These are phyloP conservation scores for Notiomystis cincta DNA, from an alignment of 2,113 vertebrate genomes.

Conservation along the genomic window DNA sequence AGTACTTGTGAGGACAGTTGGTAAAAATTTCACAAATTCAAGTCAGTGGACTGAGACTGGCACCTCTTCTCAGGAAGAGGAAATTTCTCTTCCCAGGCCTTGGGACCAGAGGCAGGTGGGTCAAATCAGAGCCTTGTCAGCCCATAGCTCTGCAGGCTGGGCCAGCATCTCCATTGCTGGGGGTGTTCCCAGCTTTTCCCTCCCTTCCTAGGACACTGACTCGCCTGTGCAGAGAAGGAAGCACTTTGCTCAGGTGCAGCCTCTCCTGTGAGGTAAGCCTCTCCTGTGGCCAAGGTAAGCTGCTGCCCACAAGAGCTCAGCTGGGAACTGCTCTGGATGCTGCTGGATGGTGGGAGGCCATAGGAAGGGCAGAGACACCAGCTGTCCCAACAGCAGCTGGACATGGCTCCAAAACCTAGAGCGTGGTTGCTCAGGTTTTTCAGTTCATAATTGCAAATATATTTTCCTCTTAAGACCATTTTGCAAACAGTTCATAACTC, in stretches of 20 bases:
- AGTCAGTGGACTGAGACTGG: not conserved
- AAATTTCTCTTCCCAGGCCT: not conserved
- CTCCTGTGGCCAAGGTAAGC: not conserved
- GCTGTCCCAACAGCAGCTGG: not conserved
- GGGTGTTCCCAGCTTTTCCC: not conserved
- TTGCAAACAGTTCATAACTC: not conserved
- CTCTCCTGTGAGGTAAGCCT: not conserved
- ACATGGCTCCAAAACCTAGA: not conserved
- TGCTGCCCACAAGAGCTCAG: not conserved
- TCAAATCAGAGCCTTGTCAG: not conserved
- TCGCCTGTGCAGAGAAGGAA: not conserved
- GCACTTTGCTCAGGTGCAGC: not conserved
- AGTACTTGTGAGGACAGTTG: not conserved
- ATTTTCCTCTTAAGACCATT: conserved; percentile 8
- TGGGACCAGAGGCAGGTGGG: not conserved
- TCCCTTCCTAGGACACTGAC: not conserved
- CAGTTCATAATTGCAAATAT: not conserved
- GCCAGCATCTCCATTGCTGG: not conserved
- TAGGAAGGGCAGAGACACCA: not conserved
- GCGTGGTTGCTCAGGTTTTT: not conserved
- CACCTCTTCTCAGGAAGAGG: not conserved
- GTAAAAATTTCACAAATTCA: not conserved
- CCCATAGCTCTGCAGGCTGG: not conserved
- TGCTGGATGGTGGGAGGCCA: not conserved
- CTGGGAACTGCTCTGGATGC: not conserved